Percentiles rank a stretch among this genome's conserved stretches.
These are phyloP conservation scores for Gasterosteus aculeatus DNA, from an alignment of 2,113 vertebrate species.

Conservation along the genomic window DNA sequence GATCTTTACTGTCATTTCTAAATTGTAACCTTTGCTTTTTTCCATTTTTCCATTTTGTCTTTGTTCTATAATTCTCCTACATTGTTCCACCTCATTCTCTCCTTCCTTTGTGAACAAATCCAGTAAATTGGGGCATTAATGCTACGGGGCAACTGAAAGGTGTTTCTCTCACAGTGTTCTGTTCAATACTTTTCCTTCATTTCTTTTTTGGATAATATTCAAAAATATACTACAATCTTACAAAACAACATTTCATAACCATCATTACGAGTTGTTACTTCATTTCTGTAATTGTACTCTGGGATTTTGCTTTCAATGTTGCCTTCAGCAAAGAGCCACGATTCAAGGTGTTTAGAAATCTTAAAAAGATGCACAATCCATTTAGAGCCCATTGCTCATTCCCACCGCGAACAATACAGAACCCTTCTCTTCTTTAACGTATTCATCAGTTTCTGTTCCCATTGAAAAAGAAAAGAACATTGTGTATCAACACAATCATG, in stretches of 20 bases:
- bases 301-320: neutral
- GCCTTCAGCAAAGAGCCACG: neutral
- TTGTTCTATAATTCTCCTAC: constrained; percentile 17
- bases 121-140: neutral
- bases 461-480: constrained; percentile 49
- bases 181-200: neutral
- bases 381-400: constrained; percentile 31
- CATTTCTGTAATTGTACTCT: neutral
- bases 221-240: neutral
- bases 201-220: neutral
- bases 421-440: constrained; percentile 26
- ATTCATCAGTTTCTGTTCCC: constrained; percentile 31
- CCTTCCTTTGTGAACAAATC: neutral
- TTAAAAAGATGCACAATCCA: constrained; percentile 38
- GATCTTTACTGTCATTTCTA: constrained; percentile 10
- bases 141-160: neutral
- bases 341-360: neutral
- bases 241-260: neutral
- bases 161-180: neutral
- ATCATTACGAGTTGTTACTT: neutral
- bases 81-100: neutral
- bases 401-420: constrained; percentile 7
- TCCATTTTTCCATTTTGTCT: neutral
- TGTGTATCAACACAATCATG: constrained; percentile 53
- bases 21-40: constrained; percentile 8